phyloP scores from a whole-genome alignment of 1,140 invertebrate genomes.

The Hyphantria cunea region DNA sequence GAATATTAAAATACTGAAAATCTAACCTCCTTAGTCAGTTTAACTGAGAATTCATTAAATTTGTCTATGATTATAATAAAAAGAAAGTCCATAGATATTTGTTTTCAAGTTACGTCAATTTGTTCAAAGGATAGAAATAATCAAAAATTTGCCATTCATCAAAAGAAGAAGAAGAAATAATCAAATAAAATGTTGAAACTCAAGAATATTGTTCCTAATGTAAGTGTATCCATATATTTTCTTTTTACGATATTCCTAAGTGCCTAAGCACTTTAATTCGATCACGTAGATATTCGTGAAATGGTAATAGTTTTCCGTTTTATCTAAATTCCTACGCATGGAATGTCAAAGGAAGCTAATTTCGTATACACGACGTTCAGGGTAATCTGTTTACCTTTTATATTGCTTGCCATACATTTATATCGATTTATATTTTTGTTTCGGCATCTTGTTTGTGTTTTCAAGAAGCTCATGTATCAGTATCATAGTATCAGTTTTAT shows the following conservation, averaged over 20 bases:
- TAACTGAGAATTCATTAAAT: too few species aligned
- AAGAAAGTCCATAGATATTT: too few species aligned
- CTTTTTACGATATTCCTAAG: neutral
- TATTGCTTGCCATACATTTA: neutral
- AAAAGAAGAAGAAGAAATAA: too few species aligned
- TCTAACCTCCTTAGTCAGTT: too few species aligned
- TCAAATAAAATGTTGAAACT: conserved; percentile 1
- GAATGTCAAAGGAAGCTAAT: conserved; percentile 7
- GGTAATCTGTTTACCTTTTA: conserved; percentile 3
- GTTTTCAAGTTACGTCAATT: too few species aligned
- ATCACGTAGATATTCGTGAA: neutral
- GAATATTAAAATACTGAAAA: too few species aligned
- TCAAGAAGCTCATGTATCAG: too few species aligned
- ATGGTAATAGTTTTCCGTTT: neutral
- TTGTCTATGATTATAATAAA: too few species aligned
- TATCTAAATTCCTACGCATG: neutral
- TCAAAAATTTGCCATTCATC: too few species aligned
- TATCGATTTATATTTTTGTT: neutral
- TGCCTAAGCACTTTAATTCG: neutral
- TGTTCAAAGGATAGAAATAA: too few species aligned
- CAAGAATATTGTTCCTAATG: neutral
- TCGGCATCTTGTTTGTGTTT: neutral
- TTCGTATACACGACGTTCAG: neutral
- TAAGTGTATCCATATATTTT: neutral
- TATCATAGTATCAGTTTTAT: too few species aligned